These are phyloP conservation scores for Danio jaintianensis DNA, from an alignment of 2,797 vertebrate genomes.

Conservation along the genomic window DNA sequence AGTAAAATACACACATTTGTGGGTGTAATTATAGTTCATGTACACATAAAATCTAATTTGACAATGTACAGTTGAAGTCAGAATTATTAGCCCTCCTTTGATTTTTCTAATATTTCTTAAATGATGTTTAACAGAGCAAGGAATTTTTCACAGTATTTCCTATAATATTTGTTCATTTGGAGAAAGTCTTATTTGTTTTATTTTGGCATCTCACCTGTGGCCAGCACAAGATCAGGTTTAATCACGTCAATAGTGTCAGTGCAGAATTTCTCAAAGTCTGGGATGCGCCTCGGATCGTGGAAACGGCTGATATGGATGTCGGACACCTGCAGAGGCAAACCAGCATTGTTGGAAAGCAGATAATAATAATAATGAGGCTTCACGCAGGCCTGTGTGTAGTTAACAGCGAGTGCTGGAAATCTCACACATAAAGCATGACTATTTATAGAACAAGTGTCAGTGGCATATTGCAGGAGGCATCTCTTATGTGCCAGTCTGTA, in stretches of 20 bases:
- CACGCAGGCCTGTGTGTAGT: not conserved
- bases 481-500: not conserved
- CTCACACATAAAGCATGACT: not conserved
- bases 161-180: no score
- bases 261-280: slow-evolving; percentile 95
- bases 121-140: no score
- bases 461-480: slow-evolving; percentile 5
- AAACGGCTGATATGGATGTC: slow-evolving; percentile 97
- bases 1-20: slow-evolving; percentile 26
- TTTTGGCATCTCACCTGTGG: slow-evolving; percentile 84
- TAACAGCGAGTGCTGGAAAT: slow-evolving; percentile 3
- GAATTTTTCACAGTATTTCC: no score
- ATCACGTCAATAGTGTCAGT: slow-evolving; percentile 88
- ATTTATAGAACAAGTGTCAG: slow-evolving; percentile 29
- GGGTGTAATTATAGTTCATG: not conserved
- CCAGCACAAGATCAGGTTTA: slow-evolving; percentile 90
- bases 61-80: not conserved
- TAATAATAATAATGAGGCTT: not conserved
- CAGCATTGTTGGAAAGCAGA: slow-evolving; percentile 20
- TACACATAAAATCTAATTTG: not conserved
- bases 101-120: no score
- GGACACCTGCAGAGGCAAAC: slow-evolving; percentile 84
- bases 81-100: no score
- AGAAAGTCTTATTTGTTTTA: no score
- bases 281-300: slow-evolving; percentile 83